Conservation (phyloP, 1,140 invertebrate species). For the Panonychus citri region DNA sequence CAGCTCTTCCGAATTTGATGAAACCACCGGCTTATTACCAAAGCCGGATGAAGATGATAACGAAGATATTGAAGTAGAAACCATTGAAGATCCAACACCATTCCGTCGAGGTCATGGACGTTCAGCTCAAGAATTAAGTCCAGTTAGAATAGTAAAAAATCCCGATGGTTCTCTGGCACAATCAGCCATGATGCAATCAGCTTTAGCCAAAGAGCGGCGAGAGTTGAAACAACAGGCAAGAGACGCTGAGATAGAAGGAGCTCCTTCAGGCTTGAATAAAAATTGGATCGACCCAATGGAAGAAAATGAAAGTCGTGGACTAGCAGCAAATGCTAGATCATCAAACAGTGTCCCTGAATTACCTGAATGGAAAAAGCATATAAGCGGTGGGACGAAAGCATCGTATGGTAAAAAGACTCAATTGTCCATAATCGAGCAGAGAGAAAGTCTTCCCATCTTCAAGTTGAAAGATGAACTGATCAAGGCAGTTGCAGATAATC, state of each 20-base stretch:
- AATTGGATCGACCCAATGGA: slow-evolving; percentile 84
- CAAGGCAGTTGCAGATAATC: slow-evolving; percentile 76
- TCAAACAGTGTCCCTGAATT: slow-evolving; percentile 56
- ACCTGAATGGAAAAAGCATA: slow-evolving; percentile 97
- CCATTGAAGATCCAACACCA: slow-evolving; percentile 93
- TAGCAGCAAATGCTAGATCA: slow-evolving; percentile 53
- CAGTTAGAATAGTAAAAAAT: slow-evolving; percentile 93
- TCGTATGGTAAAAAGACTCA: slow-evolving; percentile 97
- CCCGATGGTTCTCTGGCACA: slow-evolving; percentile 90
- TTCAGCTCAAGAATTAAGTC: slow-evolving; percentile 63
- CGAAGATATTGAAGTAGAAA: slow-evolving; percentile 95
- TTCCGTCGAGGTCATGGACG: slow-evolving; percentile 72
- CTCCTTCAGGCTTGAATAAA: slow-evolving; percentile 57
- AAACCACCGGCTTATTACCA: slow-evolving; percentile 50
- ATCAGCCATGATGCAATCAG: slow-evolving; percentile 98
- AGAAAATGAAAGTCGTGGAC: slow-evolving; percentile 32
- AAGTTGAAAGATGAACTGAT: slow-evolving; percentile 73
- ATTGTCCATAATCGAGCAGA: slow-evolving; percentile 77
- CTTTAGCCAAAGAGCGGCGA: slow-evolving; percentile 80
- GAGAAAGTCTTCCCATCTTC: slow-evolving; percentile 74
- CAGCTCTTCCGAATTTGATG: slow-evolving; percentile 78
- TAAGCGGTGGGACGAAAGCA: slow-evolving; percentile 88
- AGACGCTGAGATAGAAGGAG: slow-evolving; percentile 68
- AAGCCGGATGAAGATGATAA: slow-evolving; percentile 74
- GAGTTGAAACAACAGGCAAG: slow-evolving; percentile 75